phyloP scores from a whole-genome alignment of 2,888 invertebrate species.

The Chrysomela aeneicollis region DNA sequence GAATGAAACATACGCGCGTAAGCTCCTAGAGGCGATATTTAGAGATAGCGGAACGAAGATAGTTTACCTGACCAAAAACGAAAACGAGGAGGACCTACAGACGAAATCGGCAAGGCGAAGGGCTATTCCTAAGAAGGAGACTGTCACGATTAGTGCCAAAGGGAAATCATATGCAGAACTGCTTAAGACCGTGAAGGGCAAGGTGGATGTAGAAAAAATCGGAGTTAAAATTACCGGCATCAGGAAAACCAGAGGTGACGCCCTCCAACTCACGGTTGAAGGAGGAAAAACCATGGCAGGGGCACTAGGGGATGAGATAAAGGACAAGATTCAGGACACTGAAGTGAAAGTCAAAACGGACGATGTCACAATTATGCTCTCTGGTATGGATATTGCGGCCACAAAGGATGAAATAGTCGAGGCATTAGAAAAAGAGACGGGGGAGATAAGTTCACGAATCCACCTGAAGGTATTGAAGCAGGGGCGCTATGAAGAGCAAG shows the following conservation, averaged over 20 bases:
- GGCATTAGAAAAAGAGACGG: background rate
- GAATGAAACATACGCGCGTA: background rate
- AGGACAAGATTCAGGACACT: background rate
- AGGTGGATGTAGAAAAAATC: conserved; percentile 1
- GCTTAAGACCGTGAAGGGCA: conserved; percentile 9
- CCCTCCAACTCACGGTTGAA: conserved; percentile 14
- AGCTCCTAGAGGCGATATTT: background rate
- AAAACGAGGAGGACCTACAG: background rate
- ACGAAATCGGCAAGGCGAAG: background rate
- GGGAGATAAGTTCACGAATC: background rate
- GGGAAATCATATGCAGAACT: conserved; percentile 20
- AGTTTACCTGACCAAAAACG: background rate
- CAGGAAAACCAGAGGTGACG: conserved; percentile 3
- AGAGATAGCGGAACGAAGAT: background rate
- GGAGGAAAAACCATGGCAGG: conserved; percentile 14
- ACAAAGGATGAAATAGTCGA: background rate
- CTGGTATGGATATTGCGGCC: background rate
- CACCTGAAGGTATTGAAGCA: background rate
- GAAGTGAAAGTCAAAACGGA: background rate
- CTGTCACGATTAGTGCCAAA: background rate
- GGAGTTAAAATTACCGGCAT: conserved; percentile 14
- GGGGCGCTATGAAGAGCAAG: background rate
- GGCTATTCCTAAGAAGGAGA: background rate
- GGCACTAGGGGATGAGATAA: background rate
- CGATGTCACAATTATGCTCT: background rate